Base-by-base conservation (phyloP, 2,888 invertebrate species). In the Tolmerus cingulatus region DNA sequence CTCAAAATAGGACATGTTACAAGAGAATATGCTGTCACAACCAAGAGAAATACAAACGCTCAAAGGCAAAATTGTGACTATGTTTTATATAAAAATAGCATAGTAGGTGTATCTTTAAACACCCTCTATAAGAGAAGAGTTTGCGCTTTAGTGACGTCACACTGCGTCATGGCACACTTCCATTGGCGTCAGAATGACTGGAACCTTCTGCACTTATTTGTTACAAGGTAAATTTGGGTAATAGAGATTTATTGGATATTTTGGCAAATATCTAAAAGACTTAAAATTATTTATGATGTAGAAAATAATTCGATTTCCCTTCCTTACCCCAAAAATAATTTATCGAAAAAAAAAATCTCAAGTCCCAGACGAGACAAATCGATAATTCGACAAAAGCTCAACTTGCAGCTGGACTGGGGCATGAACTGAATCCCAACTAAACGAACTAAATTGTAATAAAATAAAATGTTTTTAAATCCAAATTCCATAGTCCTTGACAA, bases 91-190 rank as follows among this genome's bases (percentile, higher is more conserved):
- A 66, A 66, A 66, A 66, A 27, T 27, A 66, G 66, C 66, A 66
- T 66, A 66, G 66, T 66, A 66, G 66, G 27, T 66, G 66, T 66
- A 27, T 55, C 19, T 19, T 46, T 46, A 46, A 40, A 55, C 19
- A 55, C 55, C 23, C 66, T 66, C 66, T 27, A 66, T 66, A 66
- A 66, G 66, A 66, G 66, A 66, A 74, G 88, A 87, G 87, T 88
- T 87, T 89, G 90, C 89, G 89, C 89, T 86, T 88, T 77, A 87
- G 89, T 90, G 90, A 91, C 90, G 91, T 91, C 90, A 91, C 89
- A 90, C 90, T 90, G 91, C 90, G 90, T 90, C 90, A 90, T 89
- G 87, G 88, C 88, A 89, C 89, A 88, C 87, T 89, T 88, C 86
- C 87, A 87, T 78, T 87, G 88, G 88, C 87, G 88, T 86, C 88